Percentiles rank a stretch among this genome's conserved stretches.
phyloP scores from a whole-genome alignment of 2,888 invertebrate genomes.

The Nasonovia ribisnigri region DNA sequence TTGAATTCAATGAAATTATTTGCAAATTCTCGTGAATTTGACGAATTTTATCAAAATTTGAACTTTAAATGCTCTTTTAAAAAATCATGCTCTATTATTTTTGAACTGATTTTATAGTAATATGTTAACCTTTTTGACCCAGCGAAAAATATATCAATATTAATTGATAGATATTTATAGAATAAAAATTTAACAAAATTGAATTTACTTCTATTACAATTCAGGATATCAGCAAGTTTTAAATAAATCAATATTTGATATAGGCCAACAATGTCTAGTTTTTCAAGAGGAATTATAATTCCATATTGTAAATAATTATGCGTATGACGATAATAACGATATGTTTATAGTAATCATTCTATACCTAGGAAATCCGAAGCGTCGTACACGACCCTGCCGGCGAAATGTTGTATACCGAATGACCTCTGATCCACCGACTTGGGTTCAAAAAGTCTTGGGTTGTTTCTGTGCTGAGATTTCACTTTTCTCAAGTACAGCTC shows the following conservation, averaged over 20 bases:
- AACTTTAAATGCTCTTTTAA: too few relatives aligned
- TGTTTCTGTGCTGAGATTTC: constrained; percentile 84
- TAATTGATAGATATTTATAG: too few relatives aligned
- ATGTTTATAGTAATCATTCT: constrained; percentile 41
- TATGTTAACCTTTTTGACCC: too few relatives aligned
- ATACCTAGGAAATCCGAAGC: constrained; percentile 84
- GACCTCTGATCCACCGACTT: constrained; percentile 83
- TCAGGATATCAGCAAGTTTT: neutral
- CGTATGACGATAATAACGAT: neutral
- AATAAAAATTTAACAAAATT: too few relatives aligned
- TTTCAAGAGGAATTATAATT: neutral
- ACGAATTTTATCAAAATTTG: too few relatives aligned
- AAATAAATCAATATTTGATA: neutral
- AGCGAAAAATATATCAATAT: too few relatives aligned
- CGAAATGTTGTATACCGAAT: constrained; percentile 93
- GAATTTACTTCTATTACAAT: neutral
- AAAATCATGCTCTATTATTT: too few relatives aligned
- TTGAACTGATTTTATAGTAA: too few relatives aligned
- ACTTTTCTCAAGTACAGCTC: constrained; percentile 86
- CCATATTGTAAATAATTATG: too few relatives aligned
- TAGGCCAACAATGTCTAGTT: neutral
- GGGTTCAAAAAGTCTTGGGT: constrained; percentile 84
- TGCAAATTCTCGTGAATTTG: too few relatives aligned
- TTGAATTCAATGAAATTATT: too few relatives aligned
- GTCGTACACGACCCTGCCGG: constrained; percentile 88